A percentile compares a stretch with the other conserved stretches of the same genome.
These are phyloP conservation scores for Ectemnius lituratus DNA, from an alignment of 2,888 invertebrate genomes.

Conservation along the genomic window DNA sequence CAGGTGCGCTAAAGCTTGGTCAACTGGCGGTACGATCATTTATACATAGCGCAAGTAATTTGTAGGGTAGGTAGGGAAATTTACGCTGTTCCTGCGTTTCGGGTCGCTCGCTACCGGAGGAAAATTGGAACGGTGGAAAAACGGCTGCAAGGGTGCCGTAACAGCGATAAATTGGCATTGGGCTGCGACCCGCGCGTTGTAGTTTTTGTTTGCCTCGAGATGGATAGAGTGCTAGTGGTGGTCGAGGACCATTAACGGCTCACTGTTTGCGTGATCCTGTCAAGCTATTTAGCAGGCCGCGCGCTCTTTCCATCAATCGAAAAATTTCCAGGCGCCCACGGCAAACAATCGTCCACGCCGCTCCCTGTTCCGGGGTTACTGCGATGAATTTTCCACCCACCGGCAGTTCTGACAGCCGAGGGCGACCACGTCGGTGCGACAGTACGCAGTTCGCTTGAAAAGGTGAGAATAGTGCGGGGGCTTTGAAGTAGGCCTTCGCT, in stretches of 20 bases:
- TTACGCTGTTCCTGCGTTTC: not conserved
- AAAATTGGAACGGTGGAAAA: not conserved
- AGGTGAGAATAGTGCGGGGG: too few relatives aligned
- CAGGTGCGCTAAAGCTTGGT: too few relatives aligned
- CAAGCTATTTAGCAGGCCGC: not conserved
- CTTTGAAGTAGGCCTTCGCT: too few relatives aligned
- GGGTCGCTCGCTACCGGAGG: not conserved
- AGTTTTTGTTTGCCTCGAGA: not conserved
- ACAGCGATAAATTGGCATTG: conserved; percentile 7
- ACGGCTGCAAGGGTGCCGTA: not conserved
- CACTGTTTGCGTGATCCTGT: not conserved
- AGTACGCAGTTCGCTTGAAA: too few relatives aligned
- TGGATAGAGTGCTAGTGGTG: not conserved
- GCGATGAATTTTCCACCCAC: not conserved
- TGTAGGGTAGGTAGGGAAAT: not conserved
- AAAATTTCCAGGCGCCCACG: not conserved
- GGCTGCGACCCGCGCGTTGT: not conserved
- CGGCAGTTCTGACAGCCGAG: not conserved
- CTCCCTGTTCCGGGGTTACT: too few relatives aligned
- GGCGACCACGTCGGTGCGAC: too few relatives aligned
- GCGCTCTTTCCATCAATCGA: not conserved
- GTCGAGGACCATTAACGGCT: not conserved
- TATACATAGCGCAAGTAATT: not conserved
- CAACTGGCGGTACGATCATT: not conserved
- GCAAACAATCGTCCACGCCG: conserved; percentile 1